A percentile compares a stretch with the other conserved stretches of the same genome.
Evolutionary conservation across 2,888 invertebrate species (phyloP).

Genomic region (Xestia c-nigrum): DNA sequence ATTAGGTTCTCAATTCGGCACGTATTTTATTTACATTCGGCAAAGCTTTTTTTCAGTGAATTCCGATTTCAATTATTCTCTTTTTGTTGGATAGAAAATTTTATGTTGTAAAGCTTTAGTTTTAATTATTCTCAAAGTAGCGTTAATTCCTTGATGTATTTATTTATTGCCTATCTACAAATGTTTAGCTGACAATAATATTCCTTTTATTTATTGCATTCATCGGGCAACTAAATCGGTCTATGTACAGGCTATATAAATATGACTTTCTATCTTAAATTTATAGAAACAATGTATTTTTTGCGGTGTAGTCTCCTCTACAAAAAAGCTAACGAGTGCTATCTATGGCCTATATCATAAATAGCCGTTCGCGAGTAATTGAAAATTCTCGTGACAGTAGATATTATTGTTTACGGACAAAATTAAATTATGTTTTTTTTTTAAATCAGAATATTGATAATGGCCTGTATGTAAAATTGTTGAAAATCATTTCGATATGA

Average conservation of each 20-base stretch:
- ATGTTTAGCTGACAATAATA: not conserved
- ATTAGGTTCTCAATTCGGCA: too few relatives aligned
- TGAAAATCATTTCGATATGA: not conserved
- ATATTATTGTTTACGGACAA: conserved; percentile 36
- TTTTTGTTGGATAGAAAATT: too few relatives aligned
- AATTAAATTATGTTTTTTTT: conserved; percentile 54
- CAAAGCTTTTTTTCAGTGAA: too few relatives aligned
- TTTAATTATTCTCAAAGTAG: not conserved
- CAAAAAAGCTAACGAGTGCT: conserved; percentile 20
- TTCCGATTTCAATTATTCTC: too few relatives aligned
- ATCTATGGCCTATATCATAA: conserved; percentile 41
- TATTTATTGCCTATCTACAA: not conserved
- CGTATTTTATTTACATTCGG: too few relatives aligned
- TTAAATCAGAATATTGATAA: conserved; percentile 14
- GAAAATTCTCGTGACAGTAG: conserved; percentile 55
- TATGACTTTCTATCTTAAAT: too few relatives aligned
- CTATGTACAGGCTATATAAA: not conserved
- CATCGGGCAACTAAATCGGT: not conserved
- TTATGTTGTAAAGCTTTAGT: too few relatives aligned
- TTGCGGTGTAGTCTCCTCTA: not conserved
- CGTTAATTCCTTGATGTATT: not conserved
- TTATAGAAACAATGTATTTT: not conserved
- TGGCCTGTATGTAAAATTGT: not conserved
- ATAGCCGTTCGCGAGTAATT: conserved; percentile 58
- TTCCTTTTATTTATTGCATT: not conserved